phyloP scores from a whole-genome alignment of 2,888 invertebrate species.

The Abscondita cerata region DNA sequence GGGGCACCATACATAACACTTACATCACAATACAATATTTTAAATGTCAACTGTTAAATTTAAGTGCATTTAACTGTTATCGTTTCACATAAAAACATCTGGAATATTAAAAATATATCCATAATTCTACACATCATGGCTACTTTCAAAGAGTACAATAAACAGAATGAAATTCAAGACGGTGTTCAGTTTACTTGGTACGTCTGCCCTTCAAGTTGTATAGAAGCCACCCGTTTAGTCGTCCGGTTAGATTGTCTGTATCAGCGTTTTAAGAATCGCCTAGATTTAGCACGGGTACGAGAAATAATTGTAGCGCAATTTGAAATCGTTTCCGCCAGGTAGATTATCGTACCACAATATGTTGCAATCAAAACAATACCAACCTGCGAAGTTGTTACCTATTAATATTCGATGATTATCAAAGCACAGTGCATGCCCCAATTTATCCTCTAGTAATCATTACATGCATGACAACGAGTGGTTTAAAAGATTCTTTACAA shows the following conservation, averaged over 20 bases:
- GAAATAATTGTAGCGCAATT: constrained; percentile 92
- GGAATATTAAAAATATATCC: no score
- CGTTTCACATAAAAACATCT: no score
- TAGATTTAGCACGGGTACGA: constrained; percentile 92
- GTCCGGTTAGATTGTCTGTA: constrained; percentile 95
- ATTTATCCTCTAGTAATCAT: constrained; percentile 96
- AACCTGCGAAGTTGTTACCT: constrained; percentile 96
- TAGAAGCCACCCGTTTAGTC: constrained; percentile 95
- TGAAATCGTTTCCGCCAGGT: constrained; percentile 98
- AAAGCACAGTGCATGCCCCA: constrained; percentile 94
- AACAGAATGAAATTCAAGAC: constrained; percentile 96
- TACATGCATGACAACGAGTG: constrained; percentile 94
- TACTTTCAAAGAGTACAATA: constrained; percentile 95
- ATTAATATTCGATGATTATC: constrained; percentile 94
- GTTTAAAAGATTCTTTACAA: constrained; percentile 94
- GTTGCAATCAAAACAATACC: constrained; percentile 97
- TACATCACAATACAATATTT: no score
- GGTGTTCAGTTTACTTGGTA: constrained; percentile 99
- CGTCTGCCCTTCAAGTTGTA: constrained; percentile 96
- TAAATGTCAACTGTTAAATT: no score
- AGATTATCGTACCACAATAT: constrained; percentile 96
- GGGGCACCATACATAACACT: no score
- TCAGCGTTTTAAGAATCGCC: constrained; percentile 94
- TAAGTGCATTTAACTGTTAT: no score
- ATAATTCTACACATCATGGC: no score